Evolutionary conservation across 2,113 vertebrate species (phyloP), one percentile per base, ranked within the genome.

Genomic region (Xiphorhynchus elegans): DNA sequence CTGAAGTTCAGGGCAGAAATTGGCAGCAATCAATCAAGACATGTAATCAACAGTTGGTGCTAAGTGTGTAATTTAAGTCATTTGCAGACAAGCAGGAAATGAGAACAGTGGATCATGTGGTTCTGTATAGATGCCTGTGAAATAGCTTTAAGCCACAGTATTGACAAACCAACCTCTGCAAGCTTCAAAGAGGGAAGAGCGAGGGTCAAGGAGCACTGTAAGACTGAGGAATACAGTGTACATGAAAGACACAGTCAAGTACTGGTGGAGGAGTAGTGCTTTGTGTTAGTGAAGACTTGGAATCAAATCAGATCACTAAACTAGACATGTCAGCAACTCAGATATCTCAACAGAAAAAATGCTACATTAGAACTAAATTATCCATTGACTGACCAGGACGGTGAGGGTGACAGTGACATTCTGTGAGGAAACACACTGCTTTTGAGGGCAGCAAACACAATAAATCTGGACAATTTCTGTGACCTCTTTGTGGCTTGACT

Each of bases 1-100:
- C 24, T 35, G 46, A 85, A 72, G 62, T 19, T 33, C 24, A 47
- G 56, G 52, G 42, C 28, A 68, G 81, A 62, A 81, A 84, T 29
- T 0, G 0, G 23, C 55, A 91, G 47, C 0, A 9, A 39, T 70
- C 68, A 59, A 2, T 44, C 50, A 78, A 37, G 64, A 50, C 62
- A 52, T 14, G 14, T 59, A 72, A 66, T 52, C 49, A 82, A 29
- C 12, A 37, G 33, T 15, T 49, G 46, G 35, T 46, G 49, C 13
- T 37, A 24, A n/a, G 4, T 5, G 9, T 37, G 63, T 37, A 6
- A 49, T 14, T 59, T 69, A 70, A 93, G 33, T 16, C 15, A 8
- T 37, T 31, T 76, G 31, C 29, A 46, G 50, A 49, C 29, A 69
- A 69, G 64, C 10, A 64, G 31, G 44, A 63, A 79, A 40, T 0